Evolutionary conservation across 2,113 vertebrate genomes (phyloP), one percentile per base, ranked within the genome.

Genomic region (Podarcis cretensis): DNA sequence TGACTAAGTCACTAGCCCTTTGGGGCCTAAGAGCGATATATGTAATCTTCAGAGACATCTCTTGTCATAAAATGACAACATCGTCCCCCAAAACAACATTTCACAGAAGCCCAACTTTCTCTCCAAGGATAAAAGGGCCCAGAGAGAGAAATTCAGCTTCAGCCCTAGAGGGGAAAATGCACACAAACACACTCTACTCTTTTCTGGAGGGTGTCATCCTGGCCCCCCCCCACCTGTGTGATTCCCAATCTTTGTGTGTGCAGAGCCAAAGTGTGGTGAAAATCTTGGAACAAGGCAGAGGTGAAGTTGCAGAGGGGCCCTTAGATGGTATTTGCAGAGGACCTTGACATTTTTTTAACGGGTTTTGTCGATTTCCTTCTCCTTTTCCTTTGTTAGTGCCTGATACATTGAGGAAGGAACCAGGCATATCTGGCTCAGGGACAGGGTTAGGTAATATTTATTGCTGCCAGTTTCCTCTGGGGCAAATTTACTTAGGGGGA

Each of bases 341-440:
- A 66, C 14, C 21, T 18, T 23, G 25, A 12, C 18, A 8, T 81
- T 59, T 25, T 54, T 63, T 5, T 20, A 63, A 63, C 18, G 10
- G 6, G 43, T 48, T 69, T 69, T 69, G 6, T 27, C 48, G 37
- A 27, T n/a, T 77, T 27, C 21, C 27, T 77, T 18, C 21, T 18
- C 25, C 35, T 69, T 83, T 40, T 57, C 21, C 21, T 59, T 76
- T 10, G 87, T 93, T 92, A 90, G 89, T 94, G 92, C 91, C 90
- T 94, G 66, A 87, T 82, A 89, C 30, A 85, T 75, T 1, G 68
- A 88, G 93, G 93, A 94, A 95, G 93, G 91, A 94, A 94, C 92
- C 89, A 23, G 94, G 94, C 86, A 93, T 94, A 91, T 89, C 95
- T 92, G 87, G 89, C 84, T 93, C 93, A 79, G 84, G n/a, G 63